phyloP scores from a whole-genome alignment of 2,888 invertebrate genomes.

The Scaptodrosophila latifasciaeformis region DNA sequence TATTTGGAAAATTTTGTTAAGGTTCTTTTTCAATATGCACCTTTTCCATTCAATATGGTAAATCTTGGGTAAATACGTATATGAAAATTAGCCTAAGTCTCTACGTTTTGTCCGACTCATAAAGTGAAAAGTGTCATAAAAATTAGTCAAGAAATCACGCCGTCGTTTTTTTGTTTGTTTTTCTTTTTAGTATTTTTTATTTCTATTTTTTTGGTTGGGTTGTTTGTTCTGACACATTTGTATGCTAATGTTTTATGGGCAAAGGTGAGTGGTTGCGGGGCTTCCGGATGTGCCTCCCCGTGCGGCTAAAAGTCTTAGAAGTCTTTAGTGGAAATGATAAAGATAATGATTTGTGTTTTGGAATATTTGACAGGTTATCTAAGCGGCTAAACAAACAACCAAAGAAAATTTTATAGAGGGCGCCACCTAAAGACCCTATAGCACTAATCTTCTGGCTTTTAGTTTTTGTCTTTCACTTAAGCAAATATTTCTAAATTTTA shows the following conservation, averaged over 20 bases:
- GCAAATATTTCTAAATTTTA: too few species aligned
- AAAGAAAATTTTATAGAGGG: too few species aligned
- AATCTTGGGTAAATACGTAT: constrained; percentile 24
- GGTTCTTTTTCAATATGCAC: background rate
- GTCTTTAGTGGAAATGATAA: background rate
- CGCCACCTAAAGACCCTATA: too few species aligned
- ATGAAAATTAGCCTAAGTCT: constrained; percentile 41
- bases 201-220: constrained; percentile 40
- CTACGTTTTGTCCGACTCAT: constrained; percentile 26
- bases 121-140: constrained; percentile 69
- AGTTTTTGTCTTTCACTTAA: too few species aligned
- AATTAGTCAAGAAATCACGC: constrained; percentile 66
- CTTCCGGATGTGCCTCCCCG: background rate
- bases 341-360: background rate
- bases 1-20: constrained; percentile 5
- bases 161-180: constrained; percentile 26
- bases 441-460: too few species aligned
- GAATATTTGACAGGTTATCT: too few species aligned
- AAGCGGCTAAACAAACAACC: too few species aligned
- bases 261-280: background rate
- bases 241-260: constrained; percentile 60
- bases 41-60: constrained; percentile 37
- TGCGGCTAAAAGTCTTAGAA: background rate
- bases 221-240: constrained; percentile 68
- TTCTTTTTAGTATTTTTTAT: constrained; percentile 8